Base-by-base conservation (phyloP, 2,888 invertebrate species). In the Tolmerus cingulatus region DNA sequence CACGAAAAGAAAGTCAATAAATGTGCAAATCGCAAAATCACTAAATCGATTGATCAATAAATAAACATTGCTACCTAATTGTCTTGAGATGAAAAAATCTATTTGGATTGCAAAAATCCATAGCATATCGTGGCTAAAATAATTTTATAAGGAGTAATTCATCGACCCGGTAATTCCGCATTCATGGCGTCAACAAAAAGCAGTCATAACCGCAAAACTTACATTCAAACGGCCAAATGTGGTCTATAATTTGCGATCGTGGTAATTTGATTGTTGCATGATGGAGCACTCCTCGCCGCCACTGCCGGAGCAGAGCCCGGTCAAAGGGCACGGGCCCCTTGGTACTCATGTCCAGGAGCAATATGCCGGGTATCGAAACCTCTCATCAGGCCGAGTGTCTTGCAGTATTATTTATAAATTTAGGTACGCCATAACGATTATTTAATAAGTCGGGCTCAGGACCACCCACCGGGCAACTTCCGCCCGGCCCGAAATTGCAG, bases 221-320 rank as follows among this genome's bases (percentile, higher is more conserved):
- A 57, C 77, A 77, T 77, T 37, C 55, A 86, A 51, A 30, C 76
- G 23, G 19, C 23, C 78, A 66, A 79, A 78, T 87, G 82, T 46
- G 77, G 74, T 82, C 88, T 88, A 87, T 88, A 87, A 88, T 88
- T 88, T 88, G 86, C 88, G 87, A 88, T 88, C 86, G 86, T 87
- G 86, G 86, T 88, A 88, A 88, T 88, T 87, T 87, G 87, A 86
- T 88, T 87, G 88, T 87, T 88, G 87, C 88, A 88, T 88, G 88
- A 81, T 87, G 86, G 76, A 86, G 77, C 19, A 16, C 16, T 74
- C 37, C 66, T 43, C 66, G 85, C 55, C 55, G 12, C 12, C 23
- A 5, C 14, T 40, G 30, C n/a, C 30, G 8, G 16, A 30, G 27
- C 27, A 74, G 43, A n/a, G 51, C n/a, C 14, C 23, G 43, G 46